Evolutionary conservation across 2,797 vertebrate genomes (phyloP).

Genomic region (Pteropus rufus): DNA sequence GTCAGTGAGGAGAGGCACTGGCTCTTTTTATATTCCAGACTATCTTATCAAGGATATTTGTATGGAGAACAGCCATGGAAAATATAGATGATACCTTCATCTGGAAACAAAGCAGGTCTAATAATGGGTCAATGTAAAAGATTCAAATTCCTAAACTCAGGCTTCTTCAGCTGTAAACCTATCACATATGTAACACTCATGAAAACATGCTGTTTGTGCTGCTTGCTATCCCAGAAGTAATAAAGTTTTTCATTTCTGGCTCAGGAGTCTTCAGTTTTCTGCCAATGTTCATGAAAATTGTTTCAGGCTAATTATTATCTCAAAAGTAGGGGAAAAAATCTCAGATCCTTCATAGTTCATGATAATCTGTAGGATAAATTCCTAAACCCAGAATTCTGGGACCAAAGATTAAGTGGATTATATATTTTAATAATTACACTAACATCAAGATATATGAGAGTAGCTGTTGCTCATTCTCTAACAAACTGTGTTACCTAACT

Average conservation of each 20-base stretch:
- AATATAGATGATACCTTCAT: not conserved
- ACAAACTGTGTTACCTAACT: not conserved
- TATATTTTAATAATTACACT: not conserved
- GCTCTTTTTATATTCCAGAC: not conserved
- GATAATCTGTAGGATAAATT: not conserved
- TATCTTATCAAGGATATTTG: not conserved
- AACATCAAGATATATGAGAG: not conserved
- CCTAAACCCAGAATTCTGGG: not conserved
- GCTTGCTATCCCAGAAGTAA: rapidly evolving
- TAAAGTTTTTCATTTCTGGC: not conserved
- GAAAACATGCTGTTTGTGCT: rapidly evolving
- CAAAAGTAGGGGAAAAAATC: not conserved
- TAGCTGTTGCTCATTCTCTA: not conserved
- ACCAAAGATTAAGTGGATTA: not conserved
- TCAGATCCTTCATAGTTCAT: not conserved
- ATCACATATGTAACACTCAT: rapidly evolving
- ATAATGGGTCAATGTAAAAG: not conserved
- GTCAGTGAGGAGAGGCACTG: not conserved
- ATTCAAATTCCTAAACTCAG: not conserved
- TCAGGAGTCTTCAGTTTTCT: not conserved
- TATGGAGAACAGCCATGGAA: not conserved
- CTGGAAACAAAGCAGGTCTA: not conserved
- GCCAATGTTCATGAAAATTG: not conserved
- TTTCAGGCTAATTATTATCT: not conserved
- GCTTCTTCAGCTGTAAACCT: not conserved